phyloP scores from a whole-genome alignment of 2,888 invertebrate species.

The Archips xylosteana region DNA sequence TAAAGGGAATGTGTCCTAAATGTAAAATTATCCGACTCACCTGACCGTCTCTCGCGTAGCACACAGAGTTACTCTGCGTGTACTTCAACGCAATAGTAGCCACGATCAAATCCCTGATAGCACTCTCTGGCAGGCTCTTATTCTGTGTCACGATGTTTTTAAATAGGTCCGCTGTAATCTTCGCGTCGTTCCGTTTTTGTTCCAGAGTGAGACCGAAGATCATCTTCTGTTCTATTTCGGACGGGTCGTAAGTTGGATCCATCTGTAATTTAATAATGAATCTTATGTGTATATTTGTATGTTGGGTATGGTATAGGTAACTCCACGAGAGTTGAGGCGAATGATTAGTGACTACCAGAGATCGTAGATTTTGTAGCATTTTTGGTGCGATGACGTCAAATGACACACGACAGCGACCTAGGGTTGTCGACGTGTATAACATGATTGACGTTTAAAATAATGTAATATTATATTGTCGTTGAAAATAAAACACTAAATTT shows the following conservation, averaged over 20 bases:
- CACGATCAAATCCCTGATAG: slow-evolving; percentile 95
- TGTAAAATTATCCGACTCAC: slow-evolving; percentile 62
- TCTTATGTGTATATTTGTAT: no score
- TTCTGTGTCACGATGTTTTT: slow-evolving; percentile 91
- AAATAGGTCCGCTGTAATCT: slow-evolving; percentile 92
- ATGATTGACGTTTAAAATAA: no score
- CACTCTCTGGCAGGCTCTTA: slow-evolving; percentile 88
- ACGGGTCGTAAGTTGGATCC: slow-evolving; percentile 94
- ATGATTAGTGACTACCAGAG: no score
- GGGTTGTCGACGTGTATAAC: no score
- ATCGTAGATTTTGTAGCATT: no score
- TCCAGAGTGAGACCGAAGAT: slow-evolving; percentile 94
- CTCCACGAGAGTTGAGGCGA: no score
- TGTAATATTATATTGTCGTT: no score
- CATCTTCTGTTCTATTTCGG: slow-evolving; percentile 91
- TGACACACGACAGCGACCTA: no score
- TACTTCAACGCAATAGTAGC: slow-evolving; percentile 98
- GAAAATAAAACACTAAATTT: no score
- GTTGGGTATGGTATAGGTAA: no score
- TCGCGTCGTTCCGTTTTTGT: slow-evolving; percentile 95
- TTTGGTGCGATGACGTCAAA: no score
- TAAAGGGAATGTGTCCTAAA: no score
- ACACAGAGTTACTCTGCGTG: slow-evolving; percentile 99
- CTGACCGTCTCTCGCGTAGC: slow-evolving; percentile 97
- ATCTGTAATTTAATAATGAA: slow-evolving; percentile 84